Conservation (phyloP, 1,140 invertebrate genomes). For the Calliopsis andreniformis region DNA sequence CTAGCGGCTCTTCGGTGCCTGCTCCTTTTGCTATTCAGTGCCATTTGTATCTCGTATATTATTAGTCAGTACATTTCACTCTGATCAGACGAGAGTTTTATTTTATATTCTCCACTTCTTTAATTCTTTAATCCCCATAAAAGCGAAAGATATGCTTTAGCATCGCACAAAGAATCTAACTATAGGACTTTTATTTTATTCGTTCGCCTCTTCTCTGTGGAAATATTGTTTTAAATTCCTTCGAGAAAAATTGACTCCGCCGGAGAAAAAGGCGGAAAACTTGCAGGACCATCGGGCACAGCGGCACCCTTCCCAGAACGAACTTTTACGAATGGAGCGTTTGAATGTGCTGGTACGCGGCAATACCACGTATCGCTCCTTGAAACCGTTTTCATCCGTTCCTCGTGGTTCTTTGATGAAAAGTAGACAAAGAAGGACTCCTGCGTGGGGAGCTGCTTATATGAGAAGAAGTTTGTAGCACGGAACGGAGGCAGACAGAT, state of each 20-base stretch:
- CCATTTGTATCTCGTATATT: too few relatives aligned
- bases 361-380: background rate
- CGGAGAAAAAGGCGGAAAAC: background rate
- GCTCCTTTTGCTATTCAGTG: too few relatives aligned
- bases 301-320: background rate
- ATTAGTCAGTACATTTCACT: too few relatives aligned
- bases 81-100: too few relatives aligned
- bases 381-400: background rate
- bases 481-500: slow-evolving; percentile 31
- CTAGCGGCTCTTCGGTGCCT: background rate
- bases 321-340: background rate
- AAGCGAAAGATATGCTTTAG: background rate
- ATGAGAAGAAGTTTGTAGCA: slow-evolving; percentile 41
- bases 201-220: too few relatives aligned
- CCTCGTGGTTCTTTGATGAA: slow-evolving; percentile 35
- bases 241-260: background rate
- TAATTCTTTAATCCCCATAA: too few relatives aligned
- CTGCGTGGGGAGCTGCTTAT: background rate
- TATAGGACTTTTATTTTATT: background rate
- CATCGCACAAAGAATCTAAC: background rate
- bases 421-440: slow-evolving; percentile 50
- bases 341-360: background rate
- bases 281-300: background rate
- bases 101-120: too few relatives aligned
- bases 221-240: slow-evolving; percentile 40